A percentile compares a stretch with the other conserved stretches of the same genome.
Conservation (phyloP, 2,113 vertebrate species). For the Eulemur rufifrons region DNA sequence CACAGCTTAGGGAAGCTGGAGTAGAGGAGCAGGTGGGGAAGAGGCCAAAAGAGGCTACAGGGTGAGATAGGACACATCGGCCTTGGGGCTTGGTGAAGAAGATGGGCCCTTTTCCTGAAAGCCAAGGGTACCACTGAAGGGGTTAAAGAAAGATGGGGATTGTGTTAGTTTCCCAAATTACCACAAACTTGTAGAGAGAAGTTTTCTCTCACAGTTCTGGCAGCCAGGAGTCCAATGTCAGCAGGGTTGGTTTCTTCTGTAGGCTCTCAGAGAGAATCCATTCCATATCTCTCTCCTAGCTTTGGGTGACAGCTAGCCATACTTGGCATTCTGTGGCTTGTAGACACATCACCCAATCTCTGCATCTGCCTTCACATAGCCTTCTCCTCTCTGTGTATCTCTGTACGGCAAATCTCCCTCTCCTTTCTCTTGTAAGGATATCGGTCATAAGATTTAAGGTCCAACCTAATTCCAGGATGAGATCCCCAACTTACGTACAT, state of each 20-base stretch:
- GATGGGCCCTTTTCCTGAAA: not conserved
- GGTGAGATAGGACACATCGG: not conserved
- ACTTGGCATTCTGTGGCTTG: not conserved
- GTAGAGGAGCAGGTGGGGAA: not conserved
- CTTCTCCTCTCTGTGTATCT: not conserved
- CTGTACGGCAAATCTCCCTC: not conserved
- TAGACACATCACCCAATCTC: not conserved
- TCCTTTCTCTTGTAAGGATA: not conserved
- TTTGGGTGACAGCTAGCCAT: not conserved
- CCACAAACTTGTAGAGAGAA: not conserved
- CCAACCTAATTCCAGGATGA: not conserved
- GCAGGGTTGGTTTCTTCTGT: not conserved
- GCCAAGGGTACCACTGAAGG: not conserved
- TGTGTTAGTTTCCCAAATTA: conserved; percentile 1
- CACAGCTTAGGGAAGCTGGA: not conserved
- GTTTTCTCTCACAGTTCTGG: not conserved
- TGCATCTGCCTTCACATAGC: not conserved
- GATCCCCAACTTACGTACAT: not conserved
- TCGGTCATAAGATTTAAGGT: not conserved
- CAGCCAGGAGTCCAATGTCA: not conserved
- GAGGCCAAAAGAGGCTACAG: not conserved
- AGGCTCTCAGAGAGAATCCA: not conserved
- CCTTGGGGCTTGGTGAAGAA: not conserved
- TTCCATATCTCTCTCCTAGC: not conserved
- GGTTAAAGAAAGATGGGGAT: not conserved